These are phyloP conservation scores for Aporrectodea caliginosa DNA, from an alignment of 1,140 invertebrate genomes.

Conservation along the genomic window DNA sequence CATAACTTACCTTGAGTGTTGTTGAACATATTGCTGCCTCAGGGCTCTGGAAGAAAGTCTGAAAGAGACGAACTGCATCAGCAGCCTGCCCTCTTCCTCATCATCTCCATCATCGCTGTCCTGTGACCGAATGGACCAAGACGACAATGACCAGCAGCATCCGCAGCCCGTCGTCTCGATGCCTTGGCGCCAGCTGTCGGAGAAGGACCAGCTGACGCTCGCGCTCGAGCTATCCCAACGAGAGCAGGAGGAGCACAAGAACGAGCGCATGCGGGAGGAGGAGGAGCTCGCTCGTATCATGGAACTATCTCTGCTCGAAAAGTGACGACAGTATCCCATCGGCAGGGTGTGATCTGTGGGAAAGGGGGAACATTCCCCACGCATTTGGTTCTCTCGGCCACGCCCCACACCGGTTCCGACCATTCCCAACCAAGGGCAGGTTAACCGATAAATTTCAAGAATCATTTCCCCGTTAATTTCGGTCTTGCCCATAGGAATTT, in stretches of 20 bases:
- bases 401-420: too few relatives aligned
- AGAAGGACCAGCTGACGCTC: slow-evolving; percentile 62
- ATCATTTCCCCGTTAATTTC: too few relatives aligned
- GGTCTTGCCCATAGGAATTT: too few relatives aligned
- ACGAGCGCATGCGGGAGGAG: slow-evolving; percentile 67
- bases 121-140: neutral
- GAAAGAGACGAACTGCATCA: slow-evolving; percentile 24
- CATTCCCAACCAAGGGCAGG: too few relatives aligned
- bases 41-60: slow-evolving; percentile 44
- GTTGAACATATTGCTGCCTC: neutral
- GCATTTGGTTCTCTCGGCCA: too few relatives aligned
- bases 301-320: slow-evolving; percentile 71
- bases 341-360: too few relatives aligned
- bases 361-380: too few relatives aligned
- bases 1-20: neutral
- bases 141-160: neutral
- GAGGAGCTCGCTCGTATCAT: slow-evolving; percentile 72
- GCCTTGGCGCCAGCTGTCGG: slow-evolving; percentile 34
- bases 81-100: neutral
- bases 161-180: neutral
- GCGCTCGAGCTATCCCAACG: slow-evolving; percentile 70
- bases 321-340: too few relatives aligned
- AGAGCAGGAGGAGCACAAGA: slow-evolving; percentile 66
- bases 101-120: slow-evolving; percentile 26
- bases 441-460: too few relatives aligned